Evolutionary conservation across 2,797 vertebrate species (phyloP), one percentile per base, ranked within the genome.

Genomic region (Anas flavirostris): DNA sequence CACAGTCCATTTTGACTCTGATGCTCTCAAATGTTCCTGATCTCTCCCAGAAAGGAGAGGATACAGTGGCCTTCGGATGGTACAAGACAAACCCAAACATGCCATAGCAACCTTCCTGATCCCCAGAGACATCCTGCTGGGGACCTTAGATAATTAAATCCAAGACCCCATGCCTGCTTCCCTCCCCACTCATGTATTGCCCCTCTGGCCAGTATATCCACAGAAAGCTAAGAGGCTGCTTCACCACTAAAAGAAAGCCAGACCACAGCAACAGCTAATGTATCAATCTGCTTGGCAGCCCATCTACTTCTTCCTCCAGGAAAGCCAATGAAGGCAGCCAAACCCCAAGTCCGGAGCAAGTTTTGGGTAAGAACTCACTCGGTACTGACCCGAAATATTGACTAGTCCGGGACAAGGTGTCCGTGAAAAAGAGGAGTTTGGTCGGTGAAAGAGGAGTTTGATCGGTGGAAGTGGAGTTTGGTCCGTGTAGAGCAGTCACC

Each of bases 111-210:
- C 9, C 22, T 66, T 68, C 9, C 44, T 72, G 28, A 79, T 39
- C 31, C 29, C 28, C 33, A 75, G 33, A 26, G 16, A 63, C 39
- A 37, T 33, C 66, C 29, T 46, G 10, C 35, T 63, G 16, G 5
- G 9, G 22, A 25, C 43, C 72, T 96, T 91, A 95, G 77, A 93
- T 90, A 50, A 95, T 87, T 60, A 95, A 92, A 97, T 88, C 76
- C 74, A 85, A 60, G 10, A 53, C 77, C 46, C 74, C 82, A 66
- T 44, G 46, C 25, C 37, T 83, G 48, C 77, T 86, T 35, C 44
- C 44, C 6, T 52, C 16, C 53, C 35, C 37, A 39, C 26, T 72
- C 22, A 14, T 1, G 2, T 41, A 13, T 25, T 68, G 41, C 12
- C 37, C 33, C 8, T 73, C 26, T 46, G 22, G 82, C 25, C 60